Conservation (phyloP, 1,140 invertebrate species). For the Centruroides sculpturatus region DNA sequence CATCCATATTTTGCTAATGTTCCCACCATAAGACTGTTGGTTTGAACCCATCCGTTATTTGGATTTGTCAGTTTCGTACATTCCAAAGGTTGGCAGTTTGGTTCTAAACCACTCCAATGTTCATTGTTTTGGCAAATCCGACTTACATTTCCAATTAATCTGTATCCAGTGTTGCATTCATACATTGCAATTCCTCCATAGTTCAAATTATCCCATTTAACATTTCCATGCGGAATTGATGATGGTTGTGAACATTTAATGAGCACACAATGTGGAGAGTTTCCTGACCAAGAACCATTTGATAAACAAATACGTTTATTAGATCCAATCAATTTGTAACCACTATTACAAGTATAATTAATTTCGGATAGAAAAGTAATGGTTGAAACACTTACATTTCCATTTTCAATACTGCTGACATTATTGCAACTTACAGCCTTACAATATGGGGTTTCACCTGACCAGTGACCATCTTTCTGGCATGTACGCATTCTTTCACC, state of each 20-base stretch:
- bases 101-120: constrained; percentile 11
- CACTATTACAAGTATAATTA: constrained; percentile 56
- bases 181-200: constrained; percentile 11
- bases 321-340: constrained; percentile 59
- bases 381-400: constrained; percentile 51
- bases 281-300: constrained; percentile 21
- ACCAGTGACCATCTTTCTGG: constrained; percentile 11
- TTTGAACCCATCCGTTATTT: constrained; percentile 7
- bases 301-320: constrained; percentile 21
- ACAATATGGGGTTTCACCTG: constrained; percentile 10
- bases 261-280: constrained; percentile 20
- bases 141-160: constrained; percentile 7
- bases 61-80: not conserved
- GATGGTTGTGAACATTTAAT: constrained; percentile 29
- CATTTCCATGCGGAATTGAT: constrained; percentile 22
- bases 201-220: constrained; percentile 6
- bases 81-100: constrained; percentile 6
- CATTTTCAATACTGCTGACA: constrained; percentile 54
- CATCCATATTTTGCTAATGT: constrained; percentile 70
- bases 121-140: constrained; percentile 7
- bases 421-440: constrained; percentile 20
- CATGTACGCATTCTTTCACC: constrained; percentile 33
- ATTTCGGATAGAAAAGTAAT: constrained; percentile 67
- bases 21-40: constrained; percentile 34
- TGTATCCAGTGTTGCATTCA: constrained; percentile 11